These are phyloP conservation scores for Bos taurus DNA, from an alignment of 2,113 vertebrate species.

Conservation along the genomic window ARS-UCD2.0 NC_037329.1:111834001-111834500, in stretches of 20 bases:
- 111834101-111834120: not conserved
- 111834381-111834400: not conserved
- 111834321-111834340: not conserved
- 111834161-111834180: not conserved
- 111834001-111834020: not conserved
- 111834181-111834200: not conserved
- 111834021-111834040: not conserved
- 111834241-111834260: not conserved
- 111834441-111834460: not conserved
- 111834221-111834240: not conserved
- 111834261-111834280: conserved; percentile 20
- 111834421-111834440: not conserved
- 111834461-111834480: not conserved
- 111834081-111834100: conserved; percentile 1
- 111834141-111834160: not conserved
- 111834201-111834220: not conserved
- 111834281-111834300: not conserved
- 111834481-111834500: not conserved
- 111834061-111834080: not conserved
- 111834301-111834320: not conserved
- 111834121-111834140: not conserved
- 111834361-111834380: not conserved
- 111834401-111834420: not conserved
- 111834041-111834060: not conserved
- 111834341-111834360: not conserved